phyloP scores from a whole-genome alignment of 1,140 invertebrate genomes.

The Neuroterus valhalla region DNA sequence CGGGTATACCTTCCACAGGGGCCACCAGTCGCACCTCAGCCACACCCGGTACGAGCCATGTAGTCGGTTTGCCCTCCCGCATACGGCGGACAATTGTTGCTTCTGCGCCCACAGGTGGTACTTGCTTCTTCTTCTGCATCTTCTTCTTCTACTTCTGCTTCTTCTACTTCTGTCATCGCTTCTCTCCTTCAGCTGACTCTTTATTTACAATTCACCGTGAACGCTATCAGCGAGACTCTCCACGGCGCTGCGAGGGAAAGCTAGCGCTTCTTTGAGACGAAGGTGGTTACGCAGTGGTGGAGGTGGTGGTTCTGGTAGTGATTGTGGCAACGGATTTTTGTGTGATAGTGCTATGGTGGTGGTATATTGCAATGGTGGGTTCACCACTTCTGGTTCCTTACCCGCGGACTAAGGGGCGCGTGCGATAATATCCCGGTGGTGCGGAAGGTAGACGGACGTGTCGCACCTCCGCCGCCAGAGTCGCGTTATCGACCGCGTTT shows the following conservation, averaged over 20 bases:
- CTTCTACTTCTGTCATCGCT: conserved; percentile 32
- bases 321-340: conserved; percentile 29
- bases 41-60: conserved; percentile 75
- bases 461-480: conserved; percentile 44
- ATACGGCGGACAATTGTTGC: conserved; percentile 76
- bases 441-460: conserved; percentile 5
- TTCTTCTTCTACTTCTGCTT: conserved; percentile 51
- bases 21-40: conserved; percentile 72
- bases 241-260: conserved; percentile 39
- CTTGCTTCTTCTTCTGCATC: conserved; percentile 62
- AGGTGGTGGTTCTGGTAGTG: conserved; percentile 24
- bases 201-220: conserved; percentile 35
- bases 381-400: too few species aligned
- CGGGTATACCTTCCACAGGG: conserved; percentile 51
- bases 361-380: conserved; percentile 23
- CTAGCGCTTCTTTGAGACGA: conserved; percentile 38
- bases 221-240: conserved; percentile 40
- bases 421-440: not conserved
- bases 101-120: conserved; percentile 76
- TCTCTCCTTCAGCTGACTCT: conserved; percentile 13
- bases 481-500: conserved; percentile 63
- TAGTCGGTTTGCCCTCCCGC: conserved; percentile 74
- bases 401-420: conserved; percentile 31
- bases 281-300: conserved; percentile 38
- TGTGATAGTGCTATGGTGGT: not conserved